Percentiles rank a stretch among this genome's conserved stretches.
Conservation (phyloP, 2,113 vertebrate genomes). For the Python bivittatus region DNA sequence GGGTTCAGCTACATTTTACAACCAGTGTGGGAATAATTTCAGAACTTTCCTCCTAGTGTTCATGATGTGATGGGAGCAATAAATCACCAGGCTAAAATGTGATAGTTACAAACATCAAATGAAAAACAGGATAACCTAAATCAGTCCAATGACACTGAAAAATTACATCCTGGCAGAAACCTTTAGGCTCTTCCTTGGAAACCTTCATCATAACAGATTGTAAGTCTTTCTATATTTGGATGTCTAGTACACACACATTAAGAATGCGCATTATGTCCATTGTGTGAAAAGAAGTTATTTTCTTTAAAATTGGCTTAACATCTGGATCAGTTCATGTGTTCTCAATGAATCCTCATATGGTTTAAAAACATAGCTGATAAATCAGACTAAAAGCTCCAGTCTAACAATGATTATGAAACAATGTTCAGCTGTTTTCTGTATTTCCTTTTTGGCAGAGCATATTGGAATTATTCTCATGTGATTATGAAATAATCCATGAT, state of each 20-base stretch:
- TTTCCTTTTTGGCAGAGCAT: not conserved
- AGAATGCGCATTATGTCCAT: not conserved
- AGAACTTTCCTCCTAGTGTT: not conserved
- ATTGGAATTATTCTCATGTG: not conserved
- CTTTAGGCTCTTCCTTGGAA: not conserved
- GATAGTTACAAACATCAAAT: not conserved
- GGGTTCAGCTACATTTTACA: not conserved
- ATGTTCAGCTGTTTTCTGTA: not conserved
- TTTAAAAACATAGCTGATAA: not conserved
- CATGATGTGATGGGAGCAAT: not conserved
- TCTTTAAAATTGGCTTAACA: not conserved
- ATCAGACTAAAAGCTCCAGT: not conserved
- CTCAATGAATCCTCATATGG: not conserved
- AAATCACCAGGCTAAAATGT: not conserved
- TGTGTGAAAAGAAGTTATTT: not conserved
- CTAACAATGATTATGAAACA: not conserved
- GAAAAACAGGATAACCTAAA: not conserved
- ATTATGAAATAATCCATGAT: not conserved
- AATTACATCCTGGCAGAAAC: not conserved
- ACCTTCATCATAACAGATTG: not conserved
- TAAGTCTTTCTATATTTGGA: not conserved
- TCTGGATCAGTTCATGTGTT: not conserved
- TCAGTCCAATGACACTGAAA: not conserved
- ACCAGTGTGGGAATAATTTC: not conserved
- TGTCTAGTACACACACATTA: not conserved